Percentiles rank a stretch among this genome's conserved stretches.
Evolutionary conservation across 2,113 vertebrate genomes (phyloP).

Genomic region (Heloderma charlesbogerti): DNA sequence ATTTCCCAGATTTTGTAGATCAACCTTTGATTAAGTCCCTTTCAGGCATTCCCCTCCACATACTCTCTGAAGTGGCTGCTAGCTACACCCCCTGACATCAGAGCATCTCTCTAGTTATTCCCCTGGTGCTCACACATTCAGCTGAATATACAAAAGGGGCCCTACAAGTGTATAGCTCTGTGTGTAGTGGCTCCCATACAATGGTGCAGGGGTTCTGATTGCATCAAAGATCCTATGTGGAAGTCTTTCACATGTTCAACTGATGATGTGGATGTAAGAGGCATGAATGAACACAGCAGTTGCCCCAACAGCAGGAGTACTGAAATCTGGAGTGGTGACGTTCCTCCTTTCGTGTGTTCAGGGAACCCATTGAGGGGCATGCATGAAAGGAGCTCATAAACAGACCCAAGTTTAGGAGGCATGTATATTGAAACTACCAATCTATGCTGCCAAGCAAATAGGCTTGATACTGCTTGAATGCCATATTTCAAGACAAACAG

Average conservation of each 20-base stretch:
- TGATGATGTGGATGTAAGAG: background rate
- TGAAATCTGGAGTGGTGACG: background rate
- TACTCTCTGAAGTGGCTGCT: background rate
- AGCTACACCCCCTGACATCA: background rate
- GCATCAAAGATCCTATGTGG: too few species aligned
- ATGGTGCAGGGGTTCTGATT: background rate
- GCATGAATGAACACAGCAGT: background rate
- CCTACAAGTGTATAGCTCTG: background rate
- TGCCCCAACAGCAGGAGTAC: background rate
- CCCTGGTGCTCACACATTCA: background rate
- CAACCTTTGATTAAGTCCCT: constrained; percentile 73
- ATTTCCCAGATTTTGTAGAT: constrained; percentile 66
- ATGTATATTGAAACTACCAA: constrained; percentile 56
- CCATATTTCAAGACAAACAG: constrained; percentile 69
- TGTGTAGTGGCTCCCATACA: too few species aligned
- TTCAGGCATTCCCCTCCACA: background rate
- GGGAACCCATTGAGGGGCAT: background rate
- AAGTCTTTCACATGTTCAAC: background rate
- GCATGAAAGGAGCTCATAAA: constrained; percentile 52
- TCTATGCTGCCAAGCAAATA: background rate
- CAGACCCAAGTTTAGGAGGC: constrained; percentile 61
- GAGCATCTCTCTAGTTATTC: background rate
- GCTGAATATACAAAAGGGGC: background rate
- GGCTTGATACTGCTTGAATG: constrained; percentile 61
- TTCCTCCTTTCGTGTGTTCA: background rate